A percentile compares a stretch with the other conserved stretches of the same genome.
phyloP scores from a whole-genome alignment of 2,113 vertebrate genomes.

The Corythoichthys haematopterus region DNA sequence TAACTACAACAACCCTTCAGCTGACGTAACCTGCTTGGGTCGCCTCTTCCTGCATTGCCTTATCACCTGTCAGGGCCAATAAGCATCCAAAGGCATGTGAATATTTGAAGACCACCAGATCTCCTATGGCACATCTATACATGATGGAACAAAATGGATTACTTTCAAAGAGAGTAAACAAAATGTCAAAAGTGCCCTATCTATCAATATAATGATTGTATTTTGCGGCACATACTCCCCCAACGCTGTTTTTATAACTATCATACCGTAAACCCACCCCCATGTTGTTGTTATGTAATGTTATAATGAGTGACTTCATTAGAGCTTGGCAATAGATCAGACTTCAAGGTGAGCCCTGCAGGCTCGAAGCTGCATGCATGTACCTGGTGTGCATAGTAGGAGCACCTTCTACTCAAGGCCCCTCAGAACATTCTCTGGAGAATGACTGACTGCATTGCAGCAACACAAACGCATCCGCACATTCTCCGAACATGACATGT shows the following conservation, averaged over 20 bases:
- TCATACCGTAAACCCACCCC: slow-evolving; percentile 40
- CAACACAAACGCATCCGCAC: slow-evolving; percentile 54
- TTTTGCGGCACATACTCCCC: slow-evolving; percentile 28
- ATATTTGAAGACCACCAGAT: slow-evolving; percentile 56
- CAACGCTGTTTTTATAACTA: slow-evolving; percentile 32
- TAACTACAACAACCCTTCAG: slow-evolving; percentile 24
- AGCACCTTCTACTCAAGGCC: slow-evolving; percentile 50
- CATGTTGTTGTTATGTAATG: slow-evolving; percentile 50
- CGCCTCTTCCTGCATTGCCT: slow-evolving; percentile 28
- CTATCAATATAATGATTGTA: not conserved
- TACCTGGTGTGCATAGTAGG: slow-evolving; percentile 54
- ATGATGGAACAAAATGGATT: not conserved
- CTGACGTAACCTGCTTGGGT: slow-evolving; percentile 3
- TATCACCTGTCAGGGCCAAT: slow-evolving; percentile 56
- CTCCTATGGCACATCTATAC: slow-evolving; percentile 41
- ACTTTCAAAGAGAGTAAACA: not conserved
- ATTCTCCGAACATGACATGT: slow-evolving; percentile 43
- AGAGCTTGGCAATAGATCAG: slow-evolving; percentile 32
- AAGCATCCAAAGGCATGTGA: slow-evolving; percentile 31
- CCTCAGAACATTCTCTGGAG: slow-evolving; percentile 60
- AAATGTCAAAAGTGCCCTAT: not conserved
- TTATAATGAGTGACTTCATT: slow-evolving; percentile 42
- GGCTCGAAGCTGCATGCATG: slow-evolving; percentile 46
- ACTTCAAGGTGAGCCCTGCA: slow-evolving; percentile 57
- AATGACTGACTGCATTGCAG: slow-evolving; percentile 62